Evolutionary conservation across 2,113 vertebrate genomes (phyloP), one percentile per base, ranked within the genome.

Genomic region (Sylvietta virens): DNA sequence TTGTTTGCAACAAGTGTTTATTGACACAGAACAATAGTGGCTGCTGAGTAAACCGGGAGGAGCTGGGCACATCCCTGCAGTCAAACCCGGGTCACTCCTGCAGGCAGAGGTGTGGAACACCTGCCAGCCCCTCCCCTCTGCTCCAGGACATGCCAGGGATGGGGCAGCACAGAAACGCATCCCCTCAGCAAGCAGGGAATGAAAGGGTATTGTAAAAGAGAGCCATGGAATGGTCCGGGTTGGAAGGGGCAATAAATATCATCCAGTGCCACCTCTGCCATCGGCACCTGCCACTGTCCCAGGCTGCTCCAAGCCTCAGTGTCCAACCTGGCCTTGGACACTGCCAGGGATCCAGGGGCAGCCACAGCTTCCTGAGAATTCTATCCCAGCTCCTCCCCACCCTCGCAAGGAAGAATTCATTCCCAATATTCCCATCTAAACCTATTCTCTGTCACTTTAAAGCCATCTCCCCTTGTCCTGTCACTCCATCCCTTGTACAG

Each of bases 361-460:
- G 30, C 57, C 66, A 6, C 74, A 72, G 42, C 42, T 33, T 0
- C 40, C 65, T 48, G 56, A 30, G n/a, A 8, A 65, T 1, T 27
- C 50, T 24, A 13, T 24, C 30, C 60, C 60, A 85, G 51, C 6
- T 5, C 20, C 20, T 57, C 2, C 0, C 1, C 60, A 65, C 3
- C 17, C 31, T 37, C 8, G 0, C 44, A 81, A 33, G 0, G 0
- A 54, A 1, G 0, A 30, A 53, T 14, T 67, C 9, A 13, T 60
- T 5, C 11, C 61, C 14, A 61, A 15, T 2, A n/a, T 23, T 30
- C 61, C 51, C 11, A 76, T 7, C 17, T 27, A 40, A 12, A 16
- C 6, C 20, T 10, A 1, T 7, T 12, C 27, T 15, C 23, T 22
- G 14, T 0, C 17, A 27, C 6, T 54, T 10, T 15, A 45, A 74